Base-by-base conservation (phyloP, 2,888 invertebrate species). In the Cantharis flavilabris region DNA sequence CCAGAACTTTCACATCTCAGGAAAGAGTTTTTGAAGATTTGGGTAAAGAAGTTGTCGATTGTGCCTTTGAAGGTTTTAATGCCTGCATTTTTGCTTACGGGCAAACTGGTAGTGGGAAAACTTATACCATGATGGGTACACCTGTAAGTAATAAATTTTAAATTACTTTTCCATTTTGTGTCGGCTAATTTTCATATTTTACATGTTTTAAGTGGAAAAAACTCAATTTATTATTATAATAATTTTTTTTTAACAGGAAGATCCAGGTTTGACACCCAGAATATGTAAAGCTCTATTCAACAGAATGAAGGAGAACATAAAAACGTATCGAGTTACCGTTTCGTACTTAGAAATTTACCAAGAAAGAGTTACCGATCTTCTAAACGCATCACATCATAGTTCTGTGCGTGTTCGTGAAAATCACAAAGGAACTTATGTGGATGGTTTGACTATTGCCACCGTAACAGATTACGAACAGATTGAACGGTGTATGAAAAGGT, bases 71-170 rank as follows among this genome's bases (percentile, higher is more conserved):
- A 85, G 95, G 95, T 49, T 96, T 96, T 90, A 96, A 96, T 89
- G 96, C 96, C 76, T 96, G 96, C 86, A 95, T 96, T 75, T 96
- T 97, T 90, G 96, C 97, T 65, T 97, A 97, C 87, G 97, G 97
- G 18, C 96, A 97, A 90, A 97, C 96, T 3, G 96, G 96, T 81
- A 96, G 96, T 87, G 96, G 96, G 73, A 97, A 97, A 89, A 96
- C 96, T 0, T 96, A 95, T 87, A 97, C 96, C 49, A 97, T 97
- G 96, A 96, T 96, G 96, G 96, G 96, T 4, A 92, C 93, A 9
- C 89, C 92, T 83, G 94, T 94, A 88, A 89, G 49, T 49, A 49
- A 13, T 4, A 10, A 30, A 30, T 30, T 30, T 30, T 3, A 30
- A 30, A 1, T 11, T 30, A 28, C 9, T 9, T 9, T 9, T 28